Evolutionary conservation across 2,797 vertebrate genomes (phyloP), one percentile per base, ranked within the genome.

Genomic region (Rhincodon typus): DNA sequence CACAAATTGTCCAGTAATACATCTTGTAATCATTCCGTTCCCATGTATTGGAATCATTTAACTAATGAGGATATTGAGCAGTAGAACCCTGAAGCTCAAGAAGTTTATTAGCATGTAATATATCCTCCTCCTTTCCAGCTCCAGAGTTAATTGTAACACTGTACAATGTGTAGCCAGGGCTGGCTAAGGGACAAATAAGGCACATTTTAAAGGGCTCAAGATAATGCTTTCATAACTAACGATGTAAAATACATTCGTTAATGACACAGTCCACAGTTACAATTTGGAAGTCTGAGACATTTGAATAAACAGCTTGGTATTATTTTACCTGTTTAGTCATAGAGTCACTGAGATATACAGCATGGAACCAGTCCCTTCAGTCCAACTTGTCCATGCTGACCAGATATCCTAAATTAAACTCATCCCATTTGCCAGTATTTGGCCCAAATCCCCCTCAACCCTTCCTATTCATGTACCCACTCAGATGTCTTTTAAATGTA

Each of bases 111-210:
- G 15, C 88, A 91, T 91, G 72, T 46, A 46, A 69, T 38, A 46
- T 69, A 72, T 50, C 67, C 46, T 72, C 21, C 42, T 53, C 94
- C 34, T 94, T 53, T 53, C 70, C 66, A 53, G 34, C 42, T 74
- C 74, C 69, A 94, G 94, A 53, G 27, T 94, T 94, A 94, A 94
- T 94, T 94, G 30, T 69, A 74, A 74, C 27, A 74, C 74, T 74
- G 13, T 27, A 93, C 8, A 19, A 74, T 27, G 50, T 23, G n/a
- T 50, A 94, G 4, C 3, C 27, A 30, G 66, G 69, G 0, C 38
- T 19, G 42, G 17, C 69, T 94, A 30, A 53, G 25, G 69, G 94
- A 72, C 42, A 53, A 25, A 53, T 34, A 30, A 74, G 94, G 21
- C 42, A 74, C 13, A 94, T 74, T 46, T 74, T 50, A 46, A 53